Percentiles rank a stretch among this genome's conserved stretches.
Evolutionary conservation across 1,140 invertebrate genomes (phyloP).

Genomic region (Coenobita brevimanus): DNA sequence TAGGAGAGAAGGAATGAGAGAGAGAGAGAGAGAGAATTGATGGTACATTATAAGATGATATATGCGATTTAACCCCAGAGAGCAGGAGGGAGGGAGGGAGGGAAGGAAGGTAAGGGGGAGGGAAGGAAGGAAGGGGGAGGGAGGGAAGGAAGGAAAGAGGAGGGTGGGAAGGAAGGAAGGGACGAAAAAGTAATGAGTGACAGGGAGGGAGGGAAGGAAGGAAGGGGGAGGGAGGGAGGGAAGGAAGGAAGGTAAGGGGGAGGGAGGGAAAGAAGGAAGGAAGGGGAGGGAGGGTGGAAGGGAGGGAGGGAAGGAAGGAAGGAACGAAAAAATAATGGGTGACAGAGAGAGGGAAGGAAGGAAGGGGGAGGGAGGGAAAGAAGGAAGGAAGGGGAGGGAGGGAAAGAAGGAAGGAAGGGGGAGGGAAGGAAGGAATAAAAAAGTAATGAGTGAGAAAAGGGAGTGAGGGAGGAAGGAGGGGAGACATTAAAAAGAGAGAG

Average conservation of each 20-base stretch:
- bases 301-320: background rate
- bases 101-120: too few species aligned
- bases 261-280: background rate
- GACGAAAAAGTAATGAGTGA: background rate
- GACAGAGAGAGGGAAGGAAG: background rate
- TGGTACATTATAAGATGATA: too few species aligned
- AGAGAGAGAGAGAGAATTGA: too few species aligned
- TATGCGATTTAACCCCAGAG: too few species aligned
- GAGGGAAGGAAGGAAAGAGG: too few species aligned
- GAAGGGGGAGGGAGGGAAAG: background rate
- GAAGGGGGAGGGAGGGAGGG: background rate
- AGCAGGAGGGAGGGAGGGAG: too few species aligned
- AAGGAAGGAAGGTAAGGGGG: background rate
- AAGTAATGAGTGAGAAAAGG: background rate
- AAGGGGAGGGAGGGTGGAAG: background rate
- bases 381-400: background rate
- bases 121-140: too few species aligned
- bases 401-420: background rate
- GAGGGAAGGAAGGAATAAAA: background rate
- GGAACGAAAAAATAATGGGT: background rate
- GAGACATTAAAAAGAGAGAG: background rate
- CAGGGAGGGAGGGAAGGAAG: background rate
- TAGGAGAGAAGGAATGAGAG: too few species aligned
- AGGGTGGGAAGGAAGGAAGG: constrained; percentile 10
- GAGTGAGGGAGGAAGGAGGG: background rate